Conservation (phyloP, 2,888 invertebrate species). For the Ophion ventricosus region DNA sequence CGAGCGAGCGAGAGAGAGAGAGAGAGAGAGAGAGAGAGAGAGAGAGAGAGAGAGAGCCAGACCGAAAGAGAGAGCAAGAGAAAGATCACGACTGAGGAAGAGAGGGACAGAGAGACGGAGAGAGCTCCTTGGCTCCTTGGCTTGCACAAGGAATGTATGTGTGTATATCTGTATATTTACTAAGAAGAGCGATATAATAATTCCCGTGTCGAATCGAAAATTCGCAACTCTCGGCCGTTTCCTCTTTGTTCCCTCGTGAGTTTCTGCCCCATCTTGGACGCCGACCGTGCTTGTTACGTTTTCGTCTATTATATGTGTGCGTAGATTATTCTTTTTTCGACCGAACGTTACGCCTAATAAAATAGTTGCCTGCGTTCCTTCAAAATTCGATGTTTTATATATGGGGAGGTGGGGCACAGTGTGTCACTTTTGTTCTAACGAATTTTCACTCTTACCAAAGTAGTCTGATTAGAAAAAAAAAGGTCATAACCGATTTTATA, state of each 20-base stretch:
- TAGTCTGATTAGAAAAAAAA: too few relatives aligned
- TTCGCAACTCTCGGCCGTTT: conserved; percentile 68
- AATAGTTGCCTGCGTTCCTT: conserved; percentile 17
- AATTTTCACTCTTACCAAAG: too few relatives aligned
- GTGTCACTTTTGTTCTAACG: too few relatives aligned
- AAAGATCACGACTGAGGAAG: conserved; percentile 53
- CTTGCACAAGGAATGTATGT: conserved; percentile 31
- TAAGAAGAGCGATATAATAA: conserved; percentile 71
- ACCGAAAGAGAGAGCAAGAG: conserved; percentile 27
- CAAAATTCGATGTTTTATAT: conserved; percentile 4
- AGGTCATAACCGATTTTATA: too few relatives aligned
- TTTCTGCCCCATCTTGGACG: conserved; percentile 22
- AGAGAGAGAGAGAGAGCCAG: not conserved
- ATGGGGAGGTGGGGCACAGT: too few relatives aligned
- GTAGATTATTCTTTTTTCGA: not conserved
- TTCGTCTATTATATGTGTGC: conserved; percentile 3
- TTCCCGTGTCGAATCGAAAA: conserved; percentile 80
- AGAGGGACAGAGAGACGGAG: conserved; percentile 20
- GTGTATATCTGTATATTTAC: conserved; percentile 53
- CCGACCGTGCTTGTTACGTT: conserved; percentile 27
- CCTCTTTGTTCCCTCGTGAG: conserved; percentile 42
- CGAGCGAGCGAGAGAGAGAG: conserved; percentile 18
- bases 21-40: conserved; percentile 1
- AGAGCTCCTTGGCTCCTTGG: conserved; percentile 1
- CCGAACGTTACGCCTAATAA: conserved; percentile 1